Conservation (phyloP, 2,113 vertebrate genomes). For the Toxostoma redivivum region DNA sequence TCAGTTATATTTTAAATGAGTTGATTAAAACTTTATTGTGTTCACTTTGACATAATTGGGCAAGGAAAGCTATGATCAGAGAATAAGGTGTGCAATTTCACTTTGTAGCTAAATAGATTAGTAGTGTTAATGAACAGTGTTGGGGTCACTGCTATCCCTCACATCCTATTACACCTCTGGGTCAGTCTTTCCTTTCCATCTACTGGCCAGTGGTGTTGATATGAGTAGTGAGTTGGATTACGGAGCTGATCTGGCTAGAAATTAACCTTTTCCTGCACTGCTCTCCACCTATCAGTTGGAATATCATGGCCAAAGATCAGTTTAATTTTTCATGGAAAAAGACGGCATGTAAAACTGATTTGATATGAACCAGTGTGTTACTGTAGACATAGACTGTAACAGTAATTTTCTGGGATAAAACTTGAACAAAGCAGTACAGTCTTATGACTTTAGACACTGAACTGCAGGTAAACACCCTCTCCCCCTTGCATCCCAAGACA, state of each 20-base stretch:
- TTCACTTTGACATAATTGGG: background rate
- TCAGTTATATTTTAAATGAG: background rate
- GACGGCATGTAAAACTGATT: background rate
- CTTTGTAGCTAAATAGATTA: background rate
- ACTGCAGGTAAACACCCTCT: background rate
- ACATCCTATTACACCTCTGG: background rate
- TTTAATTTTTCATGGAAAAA: background rate
- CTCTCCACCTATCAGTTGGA: background rate
- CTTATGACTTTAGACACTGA: background rate
- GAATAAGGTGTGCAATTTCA: background rate
- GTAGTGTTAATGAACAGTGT: background rate
- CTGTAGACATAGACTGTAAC: background rate
- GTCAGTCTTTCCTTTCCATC: background rate
- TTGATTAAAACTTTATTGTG: background rate
- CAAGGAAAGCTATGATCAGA: background rate
- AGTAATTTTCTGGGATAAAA: background rate
- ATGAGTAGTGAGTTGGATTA: background rate
- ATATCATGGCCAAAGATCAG: background rate
- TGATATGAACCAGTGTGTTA: background rate
- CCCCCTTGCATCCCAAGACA: background rate
- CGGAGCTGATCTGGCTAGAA: background rate
- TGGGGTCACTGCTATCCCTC: background rate
- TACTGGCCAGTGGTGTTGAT: rapidly evolving
- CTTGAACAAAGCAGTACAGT: background rate
- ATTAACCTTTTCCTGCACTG: background rate